Conservation (phyloP, 1,140 invertebrate species). For the Metopolophium dirhodum region DNA sequence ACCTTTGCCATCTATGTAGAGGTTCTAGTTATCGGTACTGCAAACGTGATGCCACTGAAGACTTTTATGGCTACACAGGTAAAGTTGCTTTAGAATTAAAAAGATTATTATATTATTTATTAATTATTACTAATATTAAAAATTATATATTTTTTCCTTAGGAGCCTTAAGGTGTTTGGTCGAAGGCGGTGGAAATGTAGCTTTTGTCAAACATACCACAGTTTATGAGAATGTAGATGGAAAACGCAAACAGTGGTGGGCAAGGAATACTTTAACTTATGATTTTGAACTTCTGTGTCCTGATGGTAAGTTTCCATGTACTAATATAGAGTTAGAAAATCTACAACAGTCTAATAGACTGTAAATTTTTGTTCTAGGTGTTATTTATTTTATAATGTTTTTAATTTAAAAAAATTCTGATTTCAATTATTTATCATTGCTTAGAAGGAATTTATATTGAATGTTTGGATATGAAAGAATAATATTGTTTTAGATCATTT, state of each 20-base stretch:
- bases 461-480: no score
- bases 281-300: conserved; percentile 94
- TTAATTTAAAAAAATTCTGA: no score
- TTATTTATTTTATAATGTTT: no score
- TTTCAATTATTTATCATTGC: neutral
- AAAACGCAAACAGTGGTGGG: conserved; percentile 89
- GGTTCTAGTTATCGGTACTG: conserved; percentile 84
- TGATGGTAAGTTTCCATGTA: conserved; percentile 72
- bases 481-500: no score
- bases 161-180: conserved; percentile 91
- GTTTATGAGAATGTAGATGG: conserved; percentile 91
- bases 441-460: no score
- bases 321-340: neutral
- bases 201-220: conserved; percentile 92
- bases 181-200: conserved; percentile 93
- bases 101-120: neutral
- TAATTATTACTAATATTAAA: neutral
- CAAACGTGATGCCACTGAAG: conserved; percentile 82
- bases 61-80: conserved; percentile 86
- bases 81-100: neutral
- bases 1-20: conserved; percentile 93
- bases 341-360: neutral
- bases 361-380: no score
- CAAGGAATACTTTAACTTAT: conserved; percentile 85
- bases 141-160: conserved; percentile 58